Base-by-base conservation (phyloP, 2,797 vertebrate genomes). In the Phaenicophaeus curvirostris region DNA sequence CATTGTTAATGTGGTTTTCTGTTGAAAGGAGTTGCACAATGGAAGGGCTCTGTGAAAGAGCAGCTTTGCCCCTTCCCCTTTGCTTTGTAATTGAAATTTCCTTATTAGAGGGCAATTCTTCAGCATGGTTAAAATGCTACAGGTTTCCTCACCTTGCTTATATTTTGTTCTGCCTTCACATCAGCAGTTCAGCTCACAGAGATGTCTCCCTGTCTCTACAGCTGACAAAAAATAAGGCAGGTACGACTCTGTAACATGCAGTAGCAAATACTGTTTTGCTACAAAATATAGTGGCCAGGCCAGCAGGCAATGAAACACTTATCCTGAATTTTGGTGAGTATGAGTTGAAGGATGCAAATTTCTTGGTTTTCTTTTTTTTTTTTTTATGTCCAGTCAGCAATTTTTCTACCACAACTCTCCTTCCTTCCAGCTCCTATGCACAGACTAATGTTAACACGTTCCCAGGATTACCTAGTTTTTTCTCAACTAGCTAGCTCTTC, bases 361-460 rank as follows among this genome's bases (percentile, higher is more conserved):
- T 39, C 39, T 39, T 39, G 39, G 9, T 13, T 9, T 39, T 39
- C n/a, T n/a, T 39, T 28, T 48, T 2, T 54, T 68, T 33, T 42
- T 59, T 59, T 68, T 21, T 6, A 55, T 65, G n/a, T 4, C 9
- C 18, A 42, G 0, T 35, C 15, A 66, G 15, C 8, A 68, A 1
- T 11, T 77, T 83, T 90, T 62, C 51, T 48, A 33, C 10, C 24
- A 46, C 77, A 57, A 35, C 4, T 62, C 14, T 42, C 8, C 30
- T 42, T 48, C 9, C 8, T 14, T 5, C 7, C 6, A 8, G 13
- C 0, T 4, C 2, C 5, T 0, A 0, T 23, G 58, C 12, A 15
- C 23, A 89, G 23, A 21, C 25, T 51, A 13, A 21, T 58, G 35
- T 37, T 85, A 72, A 54, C 16, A 54, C 16, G 27, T n/a, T 48